These are phyloP conservation scores for Chamaetylas fuelleborni DNA, from an alignment of 2,113 vertebrate genomes.

Conservation along the genomic window DNA sequence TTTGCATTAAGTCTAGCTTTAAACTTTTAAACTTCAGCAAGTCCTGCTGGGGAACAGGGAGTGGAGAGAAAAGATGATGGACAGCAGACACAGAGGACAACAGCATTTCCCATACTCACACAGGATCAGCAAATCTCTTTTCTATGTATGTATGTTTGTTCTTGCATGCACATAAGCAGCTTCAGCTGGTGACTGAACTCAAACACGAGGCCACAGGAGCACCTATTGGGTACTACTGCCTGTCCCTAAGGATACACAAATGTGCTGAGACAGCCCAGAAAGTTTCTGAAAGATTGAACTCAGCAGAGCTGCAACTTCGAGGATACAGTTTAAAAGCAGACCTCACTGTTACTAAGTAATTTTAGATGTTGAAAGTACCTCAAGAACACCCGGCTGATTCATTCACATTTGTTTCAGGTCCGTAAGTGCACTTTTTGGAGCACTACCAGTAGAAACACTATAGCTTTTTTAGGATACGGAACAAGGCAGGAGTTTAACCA, in stretches of 20 bases:
- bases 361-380: neutral
- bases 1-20: neutral
- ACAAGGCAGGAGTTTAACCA: neutral
- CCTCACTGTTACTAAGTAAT: neutral
- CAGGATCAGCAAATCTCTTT: neutral
- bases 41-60: neutral
- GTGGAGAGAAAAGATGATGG: neutral
- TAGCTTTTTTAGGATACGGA: neutral
- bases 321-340: neutral
- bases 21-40: neutral
- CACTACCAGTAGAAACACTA: neutral
- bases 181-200: neutral
- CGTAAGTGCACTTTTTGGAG: neutral
- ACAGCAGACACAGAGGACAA: neutral
- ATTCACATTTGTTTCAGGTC: neutral
- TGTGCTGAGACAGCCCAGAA: accelerated
- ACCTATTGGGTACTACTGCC: accelerated
- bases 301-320: neutral
- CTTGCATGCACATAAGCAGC: neutral
- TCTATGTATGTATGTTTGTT: accelerated
- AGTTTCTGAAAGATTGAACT: neutral
- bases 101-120: neutral
- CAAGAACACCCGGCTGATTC: neutral
- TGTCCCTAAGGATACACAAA: neutral
- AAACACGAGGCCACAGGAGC: accelerated